These are phyloP conservation scores for Ostrea denselamellosa DNA, from an alignment of 1,140 invertebrate genomes.

Conservation along the genomic window DNA sequence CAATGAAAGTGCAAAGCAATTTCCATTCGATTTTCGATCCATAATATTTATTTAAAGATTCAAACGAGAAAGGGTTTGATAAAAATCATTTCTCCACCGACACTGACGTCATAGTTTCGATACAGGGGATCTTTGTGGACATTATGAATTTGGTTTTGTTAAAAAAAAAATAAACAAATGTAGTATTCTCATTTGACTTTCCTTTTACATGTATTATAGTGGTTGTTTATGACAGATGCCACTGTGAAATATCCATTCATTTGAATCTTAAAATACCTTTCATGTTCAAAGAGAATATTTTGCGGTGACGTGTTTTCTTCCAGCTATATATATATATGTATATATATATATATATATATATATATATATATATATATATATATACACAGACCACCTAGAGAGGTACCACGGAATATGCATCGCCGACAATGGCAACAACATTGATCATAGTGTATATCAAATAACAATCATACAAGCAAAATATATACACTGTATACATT, in stretches of 20 bases:
- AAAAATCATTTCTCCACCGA: background rate
- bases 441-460: no score
- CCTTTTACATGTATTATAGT: background rate
- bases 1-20: background rate
- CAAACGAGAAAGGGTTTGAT: background rate
- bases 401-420: no score
- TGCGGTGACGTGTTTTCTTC: background rate
- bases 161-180: background rate
- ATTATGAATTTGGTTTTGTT: background rate
- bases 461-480: no score
- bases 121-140: background rate
- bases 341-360: no score
- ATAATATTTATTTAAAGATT: slow-evolving; percentile 12
- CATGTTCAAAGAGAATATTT: background rate
- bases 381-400: no score
- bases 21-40: background rate
- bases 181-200: background rate
- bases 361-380: no score
- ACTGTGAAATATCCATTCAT: background rate
- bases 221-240: background rate
- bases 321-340: no score
- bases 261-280: background rate
- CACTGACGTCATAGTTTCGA: background rate
- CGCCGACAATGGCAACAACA: no score
- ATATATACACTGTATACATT: no score